A percentile compares a stretch with the other conserved stretches of the same genome.
Evolutionary conservation across 2,888 invertebrate genomes (phyloP).

Genomic region (Bimastos eiseni): DNA sequence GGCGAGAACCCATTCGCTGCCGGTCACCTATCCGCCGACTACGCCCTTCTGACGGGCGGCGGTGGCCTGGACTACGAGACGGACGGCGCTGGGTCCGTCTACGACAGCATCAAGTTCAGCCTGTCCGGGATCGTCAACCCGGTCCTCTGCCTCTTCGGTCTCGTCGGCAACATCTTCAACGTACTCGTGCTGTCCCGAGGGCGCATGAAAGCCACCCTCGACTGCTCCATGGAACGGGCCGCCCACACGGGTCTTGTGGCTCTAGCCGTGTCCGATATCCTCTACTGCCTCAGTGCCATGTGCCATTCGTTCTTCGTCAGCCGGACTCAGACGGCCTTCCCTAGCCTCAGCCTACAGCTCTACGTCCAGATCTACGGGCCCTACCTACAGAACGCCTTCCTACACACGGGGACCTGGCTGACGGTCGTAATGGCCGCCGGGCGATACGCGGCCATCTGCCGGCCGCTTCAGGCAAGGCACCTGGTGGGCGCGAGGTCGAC

Average conservation of each 20-base stretch:
- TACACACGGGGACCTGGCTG: conserved; percentile 57
- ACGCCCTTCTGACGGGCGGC: not conserved
- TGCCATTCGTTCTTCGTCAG: conserved; percentile 50
- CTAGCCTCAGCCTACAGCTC: conserved; percentile 20
- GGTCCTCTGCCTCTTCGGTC: conserved; percentile 53
- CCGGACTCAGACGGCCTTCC: conserved; percentile 27
- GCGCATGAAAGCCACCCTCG: conserved; percentile 51
- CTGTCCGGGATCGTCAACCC: conserved; percentile 53
- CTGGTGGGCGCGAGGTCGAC: conserved; percentile 55
- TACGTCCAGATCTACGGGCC: conserved; percentile 47
- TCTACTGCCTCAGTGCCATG: conserved; percentile 56
- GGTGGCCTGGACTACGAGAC: not conserved
- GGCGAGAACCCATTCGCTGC: not conserved
- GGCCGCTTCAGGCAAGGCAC: conserved; percentile 57
- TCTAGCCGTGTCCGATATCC: conserved; percentile 57
- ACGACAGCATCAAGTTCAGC: conserved; percentile 44
- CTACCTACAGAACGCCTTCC: conserved; percentile 57
- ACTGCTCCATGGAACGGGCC: conserved; percentile 58
- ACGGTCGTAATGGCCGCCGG: conserved; percentile 60
- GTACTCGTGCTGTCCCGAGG: conserved; percentile 55
- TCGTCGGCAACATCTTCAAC: conserved; percentile 56
- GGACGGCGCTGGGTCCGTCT: not conserved
- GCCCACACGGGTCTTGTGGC: conserved; percentile 58
- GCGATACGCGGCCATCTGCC: conserved; percentile 59
- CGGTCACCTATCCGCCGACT: not conserved